Evolutionary conservation across 2,888 invertebrate genomes (phyloP).

Genomic region (Phytoseiulus persimilis): DNA sequence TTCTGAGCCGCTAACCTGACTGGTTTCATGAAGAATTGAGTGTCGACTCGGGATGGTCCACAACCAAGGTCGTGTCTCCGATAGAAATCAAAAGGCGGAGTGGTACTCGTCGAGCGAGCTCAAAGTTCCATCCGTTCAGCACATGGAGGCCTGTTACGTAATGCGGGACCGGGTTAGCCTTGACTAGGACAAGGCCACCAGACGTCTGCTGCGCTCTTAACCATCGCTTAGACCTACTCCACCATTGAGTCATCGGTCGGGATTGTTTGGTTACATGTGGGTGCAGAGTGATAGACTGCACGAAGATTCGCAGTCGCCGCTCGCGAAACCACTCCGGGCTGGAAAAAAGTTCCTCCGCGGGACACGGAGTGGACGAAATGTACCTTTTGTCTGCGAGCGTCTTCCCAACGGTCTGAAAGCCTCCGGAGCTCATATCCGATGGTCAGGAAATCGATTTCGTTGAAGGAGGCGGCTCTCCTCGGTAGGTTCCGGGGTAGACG

Average conservation of each 20-base stretch:
- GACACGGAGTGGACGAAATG: too few relatives aligned
- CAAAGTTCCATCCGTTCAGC: not conserved
- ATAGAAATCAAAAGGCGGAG: not conserved
- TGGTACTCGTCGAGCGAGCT: not conserved
- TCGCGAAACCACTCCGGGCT: too few relatives aligned
- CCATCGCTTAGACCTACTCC: not conserved
- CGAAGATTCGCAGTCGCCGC: too few relatives aligned
- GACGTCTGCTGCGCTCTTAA: not conserved
- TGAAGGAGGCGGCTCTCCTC: slow-evolving; percentile 18
- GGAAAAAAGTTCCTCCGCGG: too few relatives aligned
- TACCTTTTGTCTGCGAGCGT: slow-evolving; percentile 16
- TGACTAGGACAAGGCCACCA: not conserved
- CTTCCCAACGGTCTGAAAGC: slow-evolving; percentile 28
- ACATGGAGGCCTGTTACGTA: not conserved
- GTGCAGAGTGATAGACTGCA: too few relatives aligned
- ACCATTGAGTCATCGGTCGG: not conserved
- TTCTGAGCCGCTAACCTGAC: not conserved
- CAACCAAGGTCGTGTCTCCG: not conserved
- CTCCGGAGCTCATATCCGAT: slow-evolving; percentile 24
- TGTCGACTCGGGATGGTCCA: too few relatives aligned
- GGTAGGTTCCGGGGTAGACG: not conserved
- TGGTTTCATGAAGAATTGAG: not conserved
- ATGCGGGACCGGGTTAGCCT: not conserved
- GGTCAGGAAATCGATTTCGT: slow-evolving; percentile 14
- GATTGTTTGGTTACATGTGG: not conserved